Percentiles rank a stretch among this genome's conserved stretches.
phyloP scores from a whole-genome alignment of 2,888 invertebrate species.

The Acrobasis suavella region DNA sequence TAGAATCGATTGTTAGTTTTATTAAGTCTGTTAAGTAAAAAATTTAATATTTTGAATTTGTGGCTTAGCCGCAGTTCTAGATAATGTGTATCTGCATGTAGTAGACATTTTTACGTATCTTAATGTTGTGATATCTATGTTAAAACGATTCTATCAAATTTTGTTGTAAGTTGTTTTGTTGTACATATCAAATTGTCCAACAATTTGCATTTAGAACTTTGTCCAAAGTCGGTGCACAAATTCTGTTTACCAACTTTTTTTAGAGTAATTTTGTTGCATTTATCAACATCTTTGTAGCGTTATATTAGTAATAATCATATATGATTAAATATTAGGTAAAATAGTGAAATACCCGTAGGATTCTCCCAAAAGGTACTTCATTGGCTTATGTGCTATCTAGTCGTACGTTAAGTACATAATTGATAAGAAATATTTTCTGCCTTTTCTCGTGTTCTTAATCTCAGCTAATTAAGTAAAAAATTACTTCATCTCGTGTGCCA shows the following conservation, averaged over 20 bases:
- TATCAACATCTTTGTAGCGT: constrained; percentile 38
- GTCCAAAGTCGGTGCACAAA: constrained; percentile 49
- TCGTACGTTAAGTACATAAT: constrained; percentile 52
- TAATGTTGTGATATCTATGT: constrained; percentile 57
- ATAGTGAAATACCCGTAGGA: constrained; percentile 30
- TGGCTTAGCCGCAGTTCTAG: constrained; percentile 39
- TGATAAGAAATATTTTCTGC: constrained; percentile 33
- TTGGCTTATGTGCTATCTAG: constrained; percentile 42
- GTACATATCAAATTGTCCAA: constrained; percentile 56
- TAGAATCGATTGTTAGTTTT: constrained; percentile 19
- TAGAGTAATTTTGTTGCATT: constrained; percentile 59
- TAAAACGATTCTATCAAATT: constrained; percentile 33
- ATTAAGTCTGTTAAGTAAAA: constrained; percentile 18
- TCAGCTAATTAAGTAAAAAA: constrained; percentile 23
- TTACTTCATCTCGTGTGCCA: constrained; percentile 18
- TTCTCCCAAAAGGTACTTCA: constrained; percentile 37
- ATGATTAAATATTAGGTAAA: constrained; percentile 24
- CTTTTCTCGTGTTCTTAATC: constrained; percentile 35
- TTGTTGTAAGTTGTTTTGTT: constrained; percentile 36
- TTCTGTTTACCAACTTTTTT: constrained; percentile 40
- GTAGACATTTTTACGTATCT: constrained; percentile 41
- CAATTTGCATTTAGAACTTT: constrained; percentile 54
- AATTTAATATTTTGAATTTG: constrained; percentile 29
- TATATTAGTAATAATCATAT: constrained; percentile 26
- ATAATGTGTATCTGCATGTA: constrained; percentile 35